Evolutionary conservation across 92 coral and sea anemone genomes (phyloP).

Genomic region (Montipora capitata): DNA sequence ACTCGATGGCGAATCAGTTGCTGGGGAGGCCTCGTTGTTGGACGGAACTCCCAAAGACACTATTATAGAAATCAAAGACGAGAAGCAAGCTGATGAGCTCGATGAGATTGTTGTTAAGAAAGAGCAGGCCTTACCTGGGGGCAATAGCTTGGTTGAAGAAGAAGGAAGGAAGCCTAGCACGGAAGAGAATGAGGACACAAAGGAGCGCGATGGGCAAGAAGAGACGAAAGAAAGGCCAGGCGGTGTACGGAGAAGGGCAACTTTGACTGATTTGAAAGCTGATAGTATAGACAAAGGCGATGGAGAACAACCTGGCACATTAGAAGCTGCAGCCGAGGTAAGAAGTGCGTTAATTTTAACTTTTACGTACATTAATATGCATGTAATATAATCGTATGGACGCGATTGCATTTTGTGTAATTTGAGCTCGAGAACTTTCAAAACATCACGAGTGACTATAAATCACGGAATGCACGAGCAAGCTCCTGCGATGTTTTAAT

Average conservation of each 20-base stretch:
- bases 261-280: constrained; percentile 81
- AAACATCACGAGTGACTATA: too few relatives aligned
- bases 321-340: constrained; percentile 36
- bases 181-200: constrained; percentile 53
- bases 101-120: constrained; percentile 43
- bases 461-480: too few relatives aligned
- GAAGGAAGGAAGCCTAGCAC: constrained; percentile 27
- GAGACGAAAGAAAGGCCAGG: constrained; percentile 27
- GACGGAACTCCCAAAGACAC: constrained; percentile 39
- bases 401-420: too few relatives aligned
- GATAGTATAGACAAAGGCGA: constrained; percentile 76
- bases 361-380: too few relatives aligned
- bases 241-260: constrained; percentile 77
- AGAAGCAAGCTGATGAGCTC: constrained; percentile 52
- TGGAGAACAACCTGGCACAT: not conserved
- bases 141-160: constrained; percentile 7
- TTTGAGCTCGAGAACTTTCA: too few relatives aligned
- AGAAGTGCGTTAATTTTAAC: not conserved
- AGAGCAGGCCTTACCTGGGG: constrained; percentile 5
- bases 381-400: too few relatives aligned
- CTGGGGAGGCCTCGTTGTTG: constrained; percentile 4
- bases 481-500: too few relatives aligned
- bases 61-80: constrained; percentile 49
- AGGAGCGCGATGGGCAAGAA: constrained; percentile 32
- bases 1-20: constrained; percentile 1